Conservation (phyloP, 2,797 vertebrate species). For the Amblyraja radiata region DNA sequence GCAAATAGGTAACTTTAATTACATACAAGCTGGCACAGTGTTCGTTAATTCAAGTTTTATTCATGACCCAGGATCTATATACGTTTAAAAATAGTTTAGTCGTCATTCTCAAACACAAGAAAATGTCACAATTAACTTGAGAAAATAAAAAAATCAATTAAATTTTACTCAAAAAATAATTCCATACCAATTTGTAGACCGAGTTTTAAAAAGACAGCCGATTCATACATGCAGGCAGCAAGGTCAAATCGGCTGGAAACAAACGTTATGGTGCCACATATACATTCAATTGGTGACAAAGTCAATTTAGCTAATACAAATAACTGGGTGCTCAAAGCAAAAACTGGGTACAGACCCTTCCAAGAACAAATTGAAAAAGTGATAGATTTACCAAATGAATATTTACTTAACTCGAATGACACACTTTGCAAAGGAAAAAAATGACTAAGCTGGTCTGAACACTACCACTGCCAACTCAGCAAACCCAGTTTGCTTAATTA, state of each 20-base stretch:
- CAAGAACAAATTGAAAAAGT: too few relatives aligned
- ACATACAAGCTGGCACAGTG: too few relatives aligned
- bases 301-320: neutral
- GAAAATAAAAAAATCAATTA: neutral
- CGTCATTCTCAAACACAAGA: too few relatives aligned
- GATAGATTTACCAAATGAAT: neutral
- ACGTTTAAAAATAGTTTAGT: too few relatives aligned
- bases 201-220: neutral
- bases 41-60: too few relatives aligned
- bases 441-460: neutral
- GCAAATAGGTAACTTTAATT: too few relatives aligned
- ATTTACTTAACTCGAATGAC: neutral
- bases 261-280: slow-evolving; percentile 8
- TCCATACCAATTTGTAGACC: neutral
- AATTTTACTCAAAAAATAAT: neutral
- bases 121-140: neutral
- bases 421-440: neutral
- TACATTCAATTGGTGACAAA: neutral
- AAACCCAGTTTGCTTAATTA: neutral
- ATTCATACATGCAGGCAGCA: neutral
- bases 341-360: too few relatives aligned
- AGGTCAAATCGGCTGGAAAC: neutral
- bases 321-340: neutral
- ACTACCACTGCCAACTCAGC: slow-evolving; percentile 39
- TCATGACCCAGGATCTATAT: too few relatives aligned